These are phyloP conservation scores for Sarcophaga bullata DNA, from an alignment of 1,140 invertebrate species.

Conservation along the genomic window DNA sequence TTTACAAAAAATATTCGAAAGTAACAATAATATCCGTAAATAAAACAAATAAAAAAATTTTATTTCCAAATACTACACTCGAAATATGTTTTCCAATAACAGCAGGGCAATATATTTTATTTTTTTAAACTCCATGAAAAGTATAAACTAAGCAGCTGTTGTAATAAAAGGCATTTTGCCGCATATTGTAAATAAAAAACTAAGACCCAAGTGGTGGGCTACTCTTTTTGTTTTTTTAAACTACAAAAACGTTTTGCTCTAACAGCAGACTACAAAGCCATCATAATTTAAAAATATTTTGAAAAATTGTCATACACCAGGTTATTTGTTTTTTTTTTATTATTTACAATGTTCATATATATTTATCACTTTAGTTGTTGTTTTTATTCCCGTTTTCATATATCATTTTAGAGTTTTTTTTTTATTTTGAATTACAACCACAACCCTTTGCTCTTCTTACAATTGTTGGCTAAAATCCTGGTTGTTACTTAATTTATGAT, in stretches of 20 bases:
- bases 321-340: conserved; percentile 9
- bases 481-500: neutral
- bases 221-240: conserved; percentile 57
- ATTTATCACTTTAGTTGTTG: neutral
- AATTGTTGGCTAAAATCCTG: neutral
- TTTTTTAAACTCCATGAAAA: conserved; percentile 51
- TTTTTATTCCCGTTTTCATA: no score
- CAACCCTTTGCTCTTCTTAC: neutral
- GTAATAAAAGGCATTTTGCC: conserved; percentile 65
- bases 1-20: no score
- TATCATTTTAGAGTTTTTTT: neutral
- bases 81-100: no score
- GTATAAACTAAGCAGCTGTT: conserved; percentile 52
- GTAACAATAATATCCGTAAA: no score
- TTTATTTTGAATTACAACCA: conserved; percentile 17
- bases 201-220: conserved; percentile 43
- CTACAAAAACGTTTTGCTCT: neutral
- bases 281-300: neutral
- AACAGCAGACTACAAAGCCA: neutral
- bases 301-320: neutral
- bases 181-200: conserved; percentile 62
- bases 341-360: no score
- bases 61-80: no score
- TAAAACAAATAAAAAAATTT: no score
- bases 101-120: neutral